These are phyloP conservation scores for Corydoras sp. DNA, from an alignment of 2,113 vertebrate genomes.

Conservation along the genomic window DNA sequence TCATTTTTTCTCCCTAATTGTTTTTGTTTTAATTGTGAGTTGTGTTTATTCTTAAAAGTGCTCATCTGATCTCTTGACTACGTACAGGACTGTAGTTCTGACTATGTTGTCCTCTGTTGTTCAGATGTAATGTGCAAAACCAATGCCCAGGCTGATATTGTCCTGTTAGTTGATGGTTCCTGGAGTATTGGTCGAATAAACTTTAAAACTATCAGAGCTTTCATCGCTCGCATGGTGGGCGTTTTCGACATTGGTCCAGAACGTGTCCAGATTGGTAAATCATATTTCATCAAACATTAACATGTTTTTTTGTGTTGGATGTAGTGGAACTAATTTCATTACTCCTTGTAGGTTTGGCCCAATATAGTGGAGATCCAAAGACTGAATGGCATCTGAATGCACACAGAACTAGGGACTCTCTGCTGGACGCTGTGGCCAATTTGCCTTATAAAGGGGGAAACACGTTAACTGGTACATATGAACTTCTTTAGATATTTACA, in stretches of 20 bases:
- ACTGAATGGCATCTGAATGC: slow-evolving; percentile 91
- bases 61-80: no score
- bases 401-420: slow-evolving; percentile 72
- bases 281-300: neutral
- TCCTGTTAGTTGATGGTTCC: slow-evolving; percentile 93
- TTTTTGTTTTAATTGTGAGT: neutral
- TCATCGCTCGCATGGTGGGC: slow-evolving; percentile 88
- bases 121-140: slow-evolving; percentile 84
- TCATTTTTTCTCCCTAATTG: neutral
- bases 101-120: slow-evolving; percentile 42
- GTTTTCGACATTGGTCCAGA: slow-evolving; percentile 91
- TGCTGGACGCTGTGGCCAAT: slow-evolving; percentile 83
- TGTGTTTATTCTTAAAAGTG: neutral
- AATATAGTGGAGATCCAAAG: slow-evolving; percentile 96
- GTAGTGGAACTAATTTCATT: slow-evolving; percentile 1
- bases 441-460: slow-evolving; percentile 98
- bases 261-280: slow-evolving; percentile 89
- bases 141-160: slow-evolving; percentile 88
- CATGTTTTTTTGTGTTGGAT: neutral
- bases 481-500: no score
- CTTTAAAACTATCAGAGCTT: slow-evolving; percentile 87
- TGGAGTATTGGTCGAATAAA: slow-evolving; percentile 96
- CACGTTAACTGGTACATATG: slow-evolving; percentile 81
- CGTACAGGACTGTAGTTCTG: slow-evolving; percentile 5
- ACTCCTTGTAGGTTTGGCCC: slow-evolving; percentile 76